Base-by-base conservation (phyloP, 2,888 invertebrate genomes). In the Dolichomitus sp. region DNA sequence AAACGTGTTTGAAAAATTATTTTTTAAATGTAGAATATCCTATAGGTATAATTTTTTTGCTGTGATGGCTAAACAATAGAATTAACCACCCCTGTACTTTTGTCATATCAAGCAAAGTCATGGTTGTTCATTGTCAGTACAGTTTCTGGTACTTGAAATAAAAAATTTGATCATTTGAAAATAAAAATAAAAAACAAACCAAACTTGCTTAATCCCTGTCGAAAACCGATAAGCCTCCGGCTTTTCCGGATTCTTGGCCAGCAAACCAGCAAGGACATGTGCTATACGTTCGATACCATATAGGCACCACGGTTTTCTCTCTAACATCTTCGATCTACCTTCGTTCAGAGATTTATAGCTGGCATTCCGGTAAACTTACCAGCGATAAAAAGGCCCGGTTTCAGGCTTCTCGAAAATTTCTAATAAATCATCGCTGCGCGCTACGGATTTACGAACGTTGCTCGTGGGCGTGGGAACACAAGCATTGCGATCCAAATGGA, bases 331-430 rank as follows among this genome's bases (percentile, higher is more conserved):
- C 66, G 75, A 78, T 83, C 74, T 79, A 76, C 75, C 79, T 79
- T 79, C 79, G 66, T 63, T 73, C 80, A 19, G 30, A 77, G 81
- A 85, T 85, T 85, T 85, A 85, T 85, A 81, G 85, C 45, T 74
- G 74, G 70, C 80, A 77, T 78, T 72, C 73, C 77, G 85, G 76
- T 84, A 84, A 85, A 84, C 80, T 84, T 84, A 75, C 85, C 81
- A 74, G 50, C 84, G 85, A 85, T 85, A 85, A 85, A 85, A 85
- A 85, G 81, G 75, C 66, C 80, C 77, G 57, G 75, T 65, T 74
- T 75, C 72, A 73, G 75, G 65, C 72, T 80, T 85, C 81, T 83
- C 80, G 80, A 85, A 85, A 85, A 85, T 82, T 84, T 80, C 81
- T 84, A 81, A 85, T 85, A 85, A 85, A 85, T 85, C 85, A 80